A percentile compares a stretch with the other conserved stretches of the same genome.
Conservation (phyloP, 2,113 vertebrate species). For the Zosterops lateralis region DNA sequence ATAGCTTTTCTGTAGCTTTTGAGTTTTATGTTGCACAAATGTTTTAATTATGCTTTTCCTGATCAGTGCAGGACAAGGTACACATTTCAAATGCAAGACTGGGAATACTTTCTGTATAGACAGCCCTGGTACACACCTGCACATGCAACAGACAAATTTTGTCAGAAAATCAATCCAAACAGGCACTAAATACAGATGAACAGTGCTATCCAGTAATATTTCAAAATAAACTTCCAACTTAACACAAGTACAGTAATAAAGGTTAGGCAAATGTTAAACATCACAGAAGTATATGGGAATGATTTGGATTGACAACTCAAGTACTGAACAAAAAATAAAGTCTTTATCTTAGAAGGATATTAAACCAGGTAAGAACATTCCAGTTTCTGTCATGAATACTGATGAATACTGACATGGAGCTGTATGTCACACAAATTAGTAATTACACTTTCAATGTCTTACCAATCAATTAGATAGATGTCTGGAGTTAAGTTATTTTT, state of each 20-base stretch:
- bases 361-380: not conserved
- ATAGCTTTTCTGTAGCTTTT: not conserved
- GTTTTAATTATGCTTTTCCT: not conserved
- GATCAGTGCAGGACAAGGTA: not conserved
- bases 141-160: not conserved
- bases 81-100: not conserved
- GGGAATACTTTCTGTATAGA: not conserved
- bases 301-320: not conserved
- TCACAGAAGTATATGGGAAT: not conserved
- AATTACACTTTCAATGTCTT: conserved; percentile 44
- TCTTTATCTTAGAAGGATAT: not conserved
- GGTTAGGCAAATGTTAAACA: not conserved
- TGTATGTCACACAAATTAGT: not conserved
- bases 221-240: not conserved
- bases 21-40: not conserved
- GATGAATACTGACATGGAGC: not conserved
- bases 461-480: conserved; percentile 98
- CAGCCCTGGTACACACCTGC: not conserved
- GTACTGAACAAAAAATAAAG: not conserved
- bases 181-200: not conserved
- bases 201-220: not conserved
- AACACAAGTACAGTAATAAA: not conserved
- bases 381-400: not conserved
- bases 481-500: conserved; percentile 92
- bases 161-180: not conserved